These are phyloP conservation scores for Drosophila tropicalis DNA, from an alignment of 1,140 invertebrate genomes.

Conservation along the genomic window DNA sequence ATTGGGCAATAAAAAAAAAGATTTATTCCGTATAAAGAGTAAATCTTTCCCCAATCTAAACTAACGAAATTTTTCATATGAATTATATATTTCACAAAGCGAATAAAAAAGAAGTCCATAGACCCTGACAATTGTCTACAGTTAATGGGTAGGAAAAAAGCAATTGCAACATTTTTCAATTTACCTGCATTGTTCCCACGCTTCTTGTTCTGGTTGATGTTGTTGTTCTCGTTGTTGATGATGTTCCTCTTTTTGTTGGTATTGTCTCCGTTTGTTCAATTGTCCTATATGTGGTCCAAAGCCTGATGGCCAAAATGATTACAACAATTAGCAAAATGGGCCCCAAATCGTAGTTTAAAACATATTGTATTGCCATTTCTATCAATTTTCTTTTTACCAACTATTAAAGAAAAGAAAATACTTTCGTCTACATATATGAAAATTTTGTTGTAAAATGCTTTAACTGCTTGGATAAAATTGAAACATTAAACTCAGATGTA, in stretches of 20 bases:
- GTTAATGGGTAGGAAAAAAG: constrained; percentile 25
- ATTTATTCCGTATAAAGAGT: too few species aligned
- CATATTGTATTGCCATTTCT: constrained; percentile 13
- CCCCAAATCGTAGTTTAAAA: constrained; percentile 9
- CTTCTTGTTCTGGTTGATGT: constrained; percentile 8
- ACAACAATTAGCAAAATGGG: constrained; percentile 18
- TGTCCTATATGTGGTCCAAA: constrained; percentile 10
- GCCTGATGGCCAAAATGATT: constrained; percentile 8
- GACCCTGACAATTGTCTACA: neutral
- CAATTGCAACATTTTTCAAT: constrained; percentile 76
- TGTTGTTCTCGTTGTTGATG: neutral
- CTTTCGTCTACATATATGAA: constrained; percentile 2
- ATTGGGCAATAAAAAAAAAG: too few species aligned
- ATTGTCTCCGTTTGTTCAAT: constrained; percentile 12
- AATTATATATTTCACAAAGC: too few species aligned
- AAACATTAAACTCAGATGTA: neutral
- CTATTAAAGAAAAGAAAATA: neutral
- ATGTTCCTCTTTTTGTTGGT: constrained; percentile 9
- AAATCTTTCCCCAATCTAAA: too few species aligned
- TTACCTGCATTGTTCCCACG: constrained; percentile 55
- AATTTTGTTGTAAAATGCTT: constrained; percentile 5
- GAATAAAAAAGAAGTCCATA: too few species aligned
- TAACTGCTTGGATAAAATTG: neutral
- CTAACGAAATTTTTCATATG: too few species aligned
- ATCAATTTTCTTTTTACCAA: constrained; percentile 1